Evolutionary conservation across 2,888 invertebrate genomes (phyloP).

Genomic region (Rhogogaster chlorosoma): DNA sequence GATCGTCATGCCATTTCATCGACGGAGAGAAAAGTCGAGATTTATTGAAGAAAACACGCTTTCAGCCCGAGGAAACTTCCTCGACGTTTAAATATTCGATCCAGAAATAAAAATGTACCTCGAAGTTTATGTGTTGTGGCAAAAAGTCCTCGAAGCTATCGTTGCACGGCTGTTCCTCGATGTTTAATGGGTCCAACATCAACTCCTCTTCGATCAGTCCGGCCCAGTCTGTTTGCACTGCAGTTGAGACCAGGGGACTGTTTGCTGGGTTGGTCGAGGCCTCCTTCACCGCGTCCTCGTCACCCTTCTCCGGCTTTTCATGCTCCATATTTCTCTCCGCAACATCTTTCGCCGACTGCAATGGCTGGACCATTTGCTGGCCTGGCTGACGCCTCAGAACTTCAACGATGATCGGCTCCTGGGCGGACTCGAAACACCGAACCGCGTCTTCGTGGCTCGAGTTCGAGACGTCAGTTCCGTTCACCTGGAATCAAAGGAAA

Average conservation of each 20-base stretch:
- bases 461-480: slow-evolving; percentile 82
- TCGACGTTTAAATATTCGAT: background rate
- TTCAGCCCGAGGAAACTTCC: background rate
- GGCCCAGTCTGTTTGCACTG: slow-evolving; percentile 80
- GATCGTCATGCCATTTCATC: background rate
- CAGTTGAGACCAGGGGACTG: slow-evolving; percentile 75
- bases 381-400: slow-evolving; percentile 79
- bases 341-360: slow-evolving; percentile 32
- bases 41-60: slow-evolving; percentile 16
- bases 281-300: slow-evolving; percentile 52
- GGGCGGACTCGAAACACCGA: slow-evolving; percentile 81
- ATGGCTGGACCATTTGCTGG: slow-evolving; percentile 56
- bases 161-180: slow-evolving; percentile 71
- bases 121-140: slow-evolving; percentile 81
- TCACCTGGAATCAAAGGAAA: slow-evolving; percentile 77
- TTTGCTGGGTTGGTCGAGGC: slow-evolving; percentile 49
- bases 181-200: slow-evolving; percentile 66
- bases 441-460: slow-evolving; percentile 82
- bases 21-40: background rate
- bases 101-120: slow-evolving; percentile 74
- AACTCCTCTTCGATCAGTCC: slow-evolving; percentile 73
- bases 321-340: slow-evolving; percentile 42
- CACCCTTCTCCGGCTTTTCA: slow-evolving; percentile 62
- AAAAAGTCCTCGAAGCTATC: slow-evolving; percentile 80
- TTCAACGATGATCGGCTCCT: slow-evolving; percentile 82